A percentile compares a stretch with the other conserved stretches of the same genome.
Evolutionary conservation across 1,140 invertebrate species (phyloP).

Genomic region (Drosophila ohnishii): DNA sequence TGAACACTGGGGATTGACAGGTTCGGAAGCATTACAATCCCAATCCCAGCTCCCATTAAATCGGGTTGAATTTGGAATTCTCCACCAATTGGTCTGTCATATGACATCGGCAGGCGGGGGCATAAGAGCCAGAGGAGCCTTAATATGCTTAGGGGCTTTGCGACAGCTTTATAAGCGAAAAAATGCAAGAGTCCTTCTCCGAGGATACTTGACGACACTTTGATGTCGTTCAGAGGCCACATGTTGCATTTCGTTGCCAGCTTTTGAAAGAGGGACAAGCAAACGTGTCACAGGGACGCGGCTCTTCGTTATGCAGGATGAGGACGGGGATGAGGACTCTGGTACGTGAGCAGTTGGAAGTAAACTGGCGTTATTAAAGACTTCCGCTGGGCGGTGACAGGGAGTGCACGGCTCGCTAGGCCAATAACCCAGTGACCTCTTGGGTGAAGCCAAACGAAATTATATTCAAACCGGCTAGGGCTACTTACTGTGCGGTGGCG

Average conservation of each 20-base stretch:
- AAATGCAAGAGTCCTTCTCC: constrained; percentile 15
- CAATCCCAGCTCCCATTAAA: not conserved
- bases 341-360: constrained; percentile 1
- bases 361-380: constrained; percentile 23
- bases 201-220: constrained; percentile 62
- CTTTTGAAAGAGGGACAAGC: constrained; percentile 3
- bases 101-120: not conserved
- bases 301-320: not conserved
- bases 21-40: not conserved
- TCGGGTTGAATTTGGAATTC: not conserved
- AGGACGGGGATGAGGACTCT: not conserved
- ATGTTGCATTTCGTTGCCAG: constrained; percentile 60
- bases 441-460: constrained; percentile 3
- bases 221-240: constrained; percentile 60
- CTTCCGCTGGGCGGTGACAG: constrained; percentile 24
- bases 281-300: constrained; percentile 8
- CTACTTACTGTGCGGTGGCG: constrained; percentile 90
- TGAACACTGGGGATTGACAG: not conserved
- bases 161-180: constrained; percentile 50
- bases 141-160: constrained; percentile 77
- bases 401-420: not conserved
- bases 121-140: constrained; percentile 12
- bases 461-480: constrained; percentile 56
- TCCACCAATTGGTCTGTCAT: not conserved
- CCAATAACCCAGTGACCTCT: constrained; percentile 65